Percentiles rank a stretch among this genome's conserved stretches.
phyloP scores from a whole-genome alignment of 2,888 invertebrate species.

The Griposia aprilina region DNA sequence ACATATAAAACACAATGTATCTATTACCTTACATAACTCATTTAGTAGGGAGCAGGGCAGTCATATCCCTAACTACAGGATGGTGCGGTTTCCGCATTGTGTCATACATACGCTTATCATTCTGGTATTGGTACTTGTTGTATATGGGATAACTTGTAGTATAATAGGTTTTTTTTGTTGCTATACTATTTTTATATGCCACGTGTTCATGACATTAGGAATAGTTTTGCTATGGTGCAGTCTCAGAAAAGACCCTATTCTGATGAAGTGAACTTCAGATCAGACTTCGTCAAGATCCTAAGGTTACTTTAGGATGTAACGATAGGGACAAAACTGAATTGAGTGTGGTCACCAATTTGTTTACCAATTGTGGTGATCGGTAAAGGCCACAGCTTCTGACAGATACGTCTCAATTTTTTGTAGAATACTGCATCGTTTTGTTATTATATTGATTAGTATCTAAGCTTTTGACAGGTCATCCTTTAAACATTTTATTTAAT shows the following conservation, averaged over 20 bases:
- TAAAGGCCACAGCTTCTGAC: not conserved
- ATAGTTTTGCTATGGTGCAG: no score
- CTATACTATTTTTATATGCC: conserved; percentile 1
- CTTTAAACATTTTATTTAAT: not conserved
- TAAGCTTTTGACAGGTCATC: not conserved
- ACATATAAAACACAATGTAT: conserved; percentile 6
- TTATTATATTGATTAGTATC: not conserved
- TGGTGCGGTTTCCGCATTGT: conserved; percentile 58
- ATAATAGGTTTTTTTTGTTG: conserved; percentile 1
- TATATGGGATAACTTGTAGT: conserved; percentile 21
- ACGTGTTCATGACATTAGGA: not conserved
- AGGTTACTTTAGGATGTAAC: no score
- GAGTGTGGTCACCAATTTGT: not conserved
- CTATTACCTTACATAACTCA: not conserved
- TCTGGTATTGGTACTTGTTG: conserved; percentile 46
- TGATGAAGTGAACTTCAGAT: no score
- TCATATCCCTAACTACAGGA: conserved; percentile 50
- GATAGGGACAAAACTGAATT: not conserved
- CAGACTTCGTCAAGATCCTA: no score
- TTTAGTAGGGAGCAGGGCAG: not conserved
- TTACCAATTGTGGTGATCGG: not conserved
- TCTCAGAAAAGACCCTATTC: not conserved
- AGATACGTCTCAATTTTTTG: not conserved
- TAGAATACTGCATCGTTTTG: not conserved
- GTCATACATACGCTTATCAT: conserved; percentile 56